Evolutionary conservation across 2,797 vertebrate genomes (phyloP).

Genomic region (Psittacula echo): DNA sequence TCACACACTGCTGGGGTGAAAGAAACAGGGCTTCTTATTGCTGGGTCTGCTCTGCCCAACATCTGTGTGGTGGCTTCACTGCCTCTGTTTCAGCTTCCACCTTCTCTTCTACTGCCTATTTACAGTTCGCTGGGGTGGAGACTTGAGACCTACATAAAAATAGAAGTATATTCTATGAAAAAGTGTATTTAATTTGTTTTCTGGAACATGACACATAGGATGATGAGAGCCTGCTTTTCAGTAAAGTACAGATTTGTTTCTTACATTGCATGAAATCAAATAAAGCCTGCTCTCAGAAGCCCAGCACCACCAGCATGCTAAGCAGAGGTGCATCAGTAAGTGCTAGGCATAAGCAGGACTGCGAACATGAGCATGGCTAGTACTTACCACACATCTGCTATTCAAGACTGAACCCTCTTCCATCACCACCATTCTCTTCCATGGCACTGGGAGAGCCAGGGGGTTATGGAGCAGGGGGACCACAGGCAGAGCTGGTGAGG

Average conservation of each 20-base stretch:
- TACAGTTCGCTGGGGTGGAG: not conserved
- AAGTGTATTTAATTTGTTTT: not conserved
- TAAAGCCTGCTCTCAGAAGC: not conserved
- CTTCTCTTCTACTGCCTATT: not conserved
- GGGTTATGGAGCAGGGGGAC: fast-evolving
- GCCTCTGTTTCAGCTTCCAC: not conserved
- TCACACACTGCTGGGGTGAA: not conserved
- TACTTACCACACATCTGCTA: not conserved
- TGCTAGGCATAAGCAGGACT: not conserved
- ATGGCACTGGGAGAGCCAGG: fast-evolving
- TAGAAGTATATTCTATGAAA: not conserved
- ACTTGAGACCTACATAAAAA: not conserved
- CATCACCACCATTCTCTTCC: not conserved
- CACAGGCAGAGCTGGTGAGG: not conserved
- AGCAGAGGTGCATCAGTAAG: not conserved
- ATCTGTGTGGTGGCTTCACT: not conserved
- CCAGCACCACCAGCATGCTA: not conserved
- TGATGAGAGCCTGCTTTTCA: not conserved
- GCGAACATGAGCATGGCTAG: fast-evolving
- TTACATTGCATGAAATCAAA: not conserved
- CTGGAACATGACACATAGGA: not conserved
- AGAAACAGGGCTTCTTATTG: not conserved
- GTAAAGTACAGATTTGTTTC: not conserved
- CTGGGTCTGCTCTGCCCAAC: not conserved
- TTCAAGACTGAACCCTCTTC: not conserved